Percentiles rank a stretch among this genome's conserved stretches.
Conservation (phyloP, 2,113 vertebrate species). For the Psittacula cyanocephala region DNA sequence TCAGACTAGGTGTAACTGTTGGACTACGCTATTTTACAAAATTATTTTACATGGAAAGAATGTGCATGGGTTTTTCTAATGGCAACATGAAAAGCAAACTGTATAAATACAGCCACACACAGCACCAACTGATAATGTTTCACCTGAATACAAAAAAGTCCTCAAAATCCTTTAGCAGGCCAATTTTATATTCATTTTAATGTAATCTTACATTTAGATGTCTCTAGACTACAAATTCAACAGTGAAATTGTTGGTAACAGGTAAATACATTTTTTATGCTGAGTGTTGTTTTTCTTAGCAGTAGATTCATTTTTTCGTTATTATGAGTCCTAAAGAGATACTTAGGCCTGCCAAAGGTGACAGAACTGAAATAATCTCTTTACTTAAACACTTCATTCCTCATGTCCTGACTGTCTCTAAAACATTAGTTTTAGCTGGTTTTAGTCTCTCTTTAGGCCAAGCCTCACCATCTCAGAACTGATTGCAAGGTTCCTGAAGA, state of each 20-base stretch:
- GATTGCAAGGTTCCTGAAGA: not conserved
- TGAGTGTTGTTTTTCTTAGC: not conserved
- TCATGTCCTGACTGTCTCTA: conserved; percentile 41
- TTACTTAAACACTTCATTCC: conserved; percentile 39
- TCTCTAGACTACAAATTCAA: not conserved
- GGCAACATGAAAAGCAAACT: conserved; percentile 71
- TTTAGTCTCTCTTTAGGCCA: not conserved
- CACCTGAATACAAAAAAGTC: conserved; percentile 40
- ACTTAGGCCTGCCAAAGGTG: not conserved
- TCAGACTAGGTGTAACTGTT: conserved; percentile 72
- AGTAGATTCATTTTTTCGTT: not conserved
- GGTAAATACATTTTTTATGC: not conserved
- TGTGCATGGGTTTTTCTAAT: conserved; percentile 64
- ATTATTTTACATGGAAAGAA: conserved; percentile 78
- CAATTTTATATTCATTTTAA: conserved; percentile 7
- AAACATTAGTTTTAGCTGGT: not conserved
- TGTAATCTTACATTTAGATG: conserved; percentile 1
- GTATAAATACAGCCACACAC: conserved; percentile 55
- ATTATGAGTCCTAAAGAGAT: not conserved
- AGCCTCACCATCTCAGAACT: not conserved
- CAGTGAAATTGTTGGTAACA: not conserved
- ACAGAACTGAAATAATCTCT: conserved; percentile 53
- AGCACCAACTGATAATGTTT: conserved; percentile 71
- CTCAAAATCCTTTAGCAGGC: not conserved
- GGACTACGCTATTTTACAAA: conserved; percentile 69